Percentiles rank a stretch among this genome's conserved stretches.
These are phyloP conservation scores for Octonoba sinensis DNA, from an alignment of 2,888 invertebrate genomes.

Conservation along the genomic window DNA sequence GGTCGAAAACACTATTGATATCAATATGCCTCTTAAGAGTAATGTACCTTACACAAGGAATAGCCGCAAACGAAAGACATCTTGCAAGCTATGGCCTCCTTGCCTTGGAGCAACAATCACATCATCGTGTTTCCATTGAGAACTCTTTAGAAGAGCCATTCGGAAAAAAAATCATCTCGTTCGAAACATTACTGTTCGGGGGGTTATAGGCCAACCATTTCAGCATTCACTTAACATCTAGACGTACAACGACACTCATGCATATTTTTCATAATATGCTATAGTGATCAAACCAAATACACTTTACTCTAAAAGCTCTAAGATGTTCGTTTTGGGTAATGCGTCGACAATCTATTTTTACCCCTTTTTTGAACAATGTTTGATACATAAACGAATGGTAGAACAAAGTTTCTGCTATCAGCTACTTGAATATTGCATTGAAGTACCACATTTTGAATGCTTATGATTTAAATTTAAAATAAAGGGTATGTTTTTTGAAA, in stretches of 20 bases:
- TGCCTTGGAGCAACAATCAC: neutral
- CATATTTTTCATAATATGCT: neutral
- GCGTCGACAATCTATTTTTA: no score
- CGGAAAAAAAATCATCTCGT: neutral
- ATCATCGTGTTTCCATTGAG: neutral
- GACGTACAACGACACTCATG: neutral
- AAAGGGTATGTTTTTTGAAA: no score
- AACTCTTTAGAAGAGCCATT: neutral
- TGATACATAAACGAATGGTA: no score
- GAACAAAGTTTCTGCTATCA: no score
- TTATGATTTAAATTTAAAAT: no score
- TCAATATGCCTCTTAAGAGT: no score
- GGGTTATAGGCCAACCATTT: neutral
- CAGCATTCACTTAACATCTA: neutral
- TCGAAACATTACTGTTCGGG: neutral
- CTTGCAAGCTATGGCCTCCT: neutral
- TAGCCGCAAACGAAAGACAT: neutral
- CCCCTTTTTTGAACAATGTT: no score
- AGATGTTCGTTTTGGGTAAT: neutral
- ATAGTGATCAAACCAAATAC: neutral
- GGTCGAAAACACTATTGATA: neutral
- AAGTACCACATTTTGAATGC: no score
- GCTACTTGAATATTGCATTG: no score
- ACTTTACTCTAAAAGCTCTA: constrained; percentile 1
- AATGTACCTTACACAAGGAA: neutral